Evolutionary conservation across 2,797 vertebrate genomes (phyloP).

Genomic region (Somateria mollissima): DNA sequence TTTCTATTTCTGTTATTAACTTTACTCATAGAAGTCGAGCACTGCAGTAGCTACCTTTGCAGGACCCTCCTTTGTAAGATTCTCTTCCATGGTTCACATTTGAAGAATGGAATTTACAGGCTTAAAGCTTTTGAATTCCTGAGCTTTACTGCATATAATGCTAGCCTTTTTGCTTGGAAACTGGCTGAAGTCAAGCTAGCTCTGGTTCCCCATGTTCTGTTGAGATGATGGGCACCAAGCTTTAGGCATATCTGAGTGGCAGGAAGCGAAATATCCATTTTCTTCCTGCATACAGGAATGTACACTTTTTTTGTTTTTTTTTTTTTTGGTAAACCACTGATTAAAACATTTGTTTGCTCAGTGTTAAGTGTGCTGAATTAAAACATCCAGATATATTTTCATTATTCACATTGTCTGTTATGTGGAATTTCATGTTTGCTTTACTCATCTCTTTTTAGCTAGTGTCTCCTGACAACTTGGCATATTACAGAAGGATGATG

Average conservation of each 20-base stretch:
- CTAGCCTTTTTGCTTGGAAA: neutral
- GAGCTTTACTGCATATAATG: neutral
- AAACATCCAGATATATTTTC: neutral
- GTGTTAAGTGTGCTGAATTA: neutral
- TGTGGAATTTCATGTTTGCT: neutral
- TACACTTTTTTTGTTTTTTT: neutral
- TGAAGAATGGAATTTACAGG: neutral
- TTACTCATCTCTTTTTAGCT: neutral
- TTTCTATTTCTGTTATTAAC: neutral
- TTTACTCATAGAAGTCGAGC: neutral
- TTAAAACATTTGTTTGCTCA: neutral
- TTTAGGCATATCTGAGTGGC: neutral
- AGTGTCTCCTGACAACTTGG: neutral
- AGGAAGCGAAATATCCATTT: neutral
- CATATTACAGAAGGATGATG: neutral
- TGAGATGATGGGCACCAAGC: neutral
- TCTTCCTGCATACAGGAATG: slow-evolving; percentile 2
- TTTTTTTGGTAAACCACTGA: neutral
- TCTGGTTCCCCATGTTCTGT: neutral
- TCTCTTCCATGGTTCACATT: neutral
- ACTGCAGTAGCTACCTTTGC: neutral
- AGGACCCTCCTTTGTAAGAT: neutral
- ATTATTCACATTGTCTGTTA: neutral
- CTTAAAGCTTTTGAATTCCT: neutral
- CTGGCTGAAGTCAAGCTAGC: neutral